Percentiles rank a stretch among this genome's conserved stretches.
Evolutionary conservation across 2,888 invertebrate species (phyloP).

Genomic region (Morpho achilles): DNA sequence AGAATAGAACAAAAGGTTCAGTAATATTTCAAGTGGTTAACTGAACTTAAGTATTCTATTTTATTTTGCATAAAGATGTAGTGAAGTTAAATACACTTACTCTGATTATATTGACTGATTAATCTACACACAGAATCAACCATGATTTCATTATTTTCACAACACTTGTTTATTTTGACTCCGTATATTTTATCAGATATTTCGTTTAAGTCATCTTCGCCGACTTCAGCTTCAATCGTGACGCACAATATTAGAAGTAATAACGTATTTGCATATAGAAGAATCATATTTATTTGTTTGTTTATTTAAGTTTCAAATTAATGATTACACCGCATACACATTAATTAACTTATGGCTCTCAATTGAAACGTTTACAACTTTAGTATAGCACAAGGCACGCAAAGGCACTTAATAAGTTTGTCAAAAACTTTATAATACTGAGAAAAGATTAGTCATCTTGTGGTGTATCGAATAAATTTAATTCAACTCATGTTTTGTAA

Average conservation of each 20-base stretch:
- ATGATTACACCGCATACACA: not conserved
- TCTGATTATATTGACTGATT: conserved; percentile 80
- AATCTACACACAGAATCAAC: conserved; percentile 83
- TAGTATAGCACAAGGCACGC: conserved; percentile 6
- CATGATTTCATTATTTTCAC: conserved; percentile 84
- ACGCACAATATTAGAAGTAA: conserved; percentile 12
- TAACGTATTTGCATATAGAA: conserved; percentile 6
- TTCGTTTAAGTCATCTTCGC: conserved; percentile 68
- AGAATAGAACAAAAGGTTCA: too few species aligned
- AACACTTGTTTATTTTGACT: conserved; percentile 88
- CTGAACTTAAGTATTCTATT: too few species aligned
- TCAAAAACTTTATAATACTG: not conserved
- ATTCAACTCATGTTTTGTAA: not conserved
- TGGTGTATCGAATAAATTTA: not conserved
- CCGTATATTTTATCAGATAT: conserved; percentile 64
- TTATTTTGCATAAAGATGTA: too few species aligned
- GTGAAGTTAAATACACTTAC: conserved; percentile 45
- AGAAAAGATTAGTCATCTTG: not conserved
- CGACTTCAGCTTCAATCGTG: conserved; percentile 24
- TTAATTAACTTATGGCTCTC: too few species aligned
- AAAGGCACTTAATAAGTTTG: conserved; percentile 2
- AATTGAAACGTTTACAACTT: not conserved
- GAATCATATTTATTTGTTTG: conserved; percentile 13
- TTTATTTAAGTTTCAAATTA: not conserved
- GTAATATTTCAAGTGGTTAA: too few species aligned